Conservation (phyloP, 2,888 invertebrate genomes). For the Aleiodes alternator region DNA sequence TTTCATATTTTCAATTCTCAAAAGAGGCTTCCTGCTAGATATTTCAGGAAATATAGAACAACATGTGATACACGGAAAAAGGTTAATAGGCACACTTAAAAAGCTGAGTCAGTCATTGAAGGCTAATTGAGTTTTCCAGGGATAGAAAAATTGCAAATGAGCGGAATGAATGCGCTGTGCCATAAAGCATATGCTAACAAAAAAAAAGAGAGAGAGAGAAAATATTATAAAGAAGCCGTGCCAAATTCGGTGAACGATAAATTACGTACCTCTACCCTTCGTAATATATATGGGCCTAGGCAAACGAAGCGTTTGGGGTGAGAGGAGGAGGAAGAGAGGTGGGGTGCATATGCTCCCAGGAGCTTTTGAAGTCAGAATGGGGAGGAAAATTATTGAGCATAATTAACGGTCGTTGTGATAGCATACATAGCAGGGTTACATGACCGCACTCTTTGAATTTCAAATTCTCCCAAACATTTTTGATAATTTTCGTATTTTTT, state of each 20-base stretch:
- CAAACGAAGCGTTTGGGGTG: neutral
- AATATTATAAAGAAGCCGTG: conserved; percentile 12
- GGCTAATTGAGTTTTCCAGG: conserved; percentile 16
- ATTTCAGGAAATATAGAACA: neutral
- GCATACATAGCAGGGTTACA: conserved; percentile 26
- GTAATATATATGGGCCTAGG: conserved; percentile 16
- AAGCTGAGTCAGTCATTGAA: conserved; percentile 8
- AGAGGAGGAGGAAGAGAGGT: neutral
- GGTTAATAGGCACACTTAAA: conserved; percentile 21
- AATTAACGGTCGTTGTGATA: conserved; percentile 31
- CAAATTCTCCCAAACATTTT: conserved; percentile 1
- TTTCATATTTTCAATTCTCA: neutral
- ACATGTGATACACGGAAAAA: neutral
- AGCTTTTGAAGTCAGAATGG: conserved; percentile 31
- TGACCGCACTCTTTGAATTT: conserved; percentile 14
- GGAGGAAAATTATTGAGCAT: conserved; percentile 29
- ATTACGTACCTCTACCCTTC: conserved; percentile 21
- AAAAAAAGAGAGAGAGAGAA: neutral
- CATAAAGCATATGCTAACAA: conserved; percentile 7
- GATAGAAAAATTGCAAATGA: conserved; percentile 7
- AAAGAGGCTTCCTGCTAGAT: neutral
- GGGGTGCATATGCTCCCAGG: too few species aligned
- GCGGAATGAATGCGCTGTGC: conserved; percentile 8
- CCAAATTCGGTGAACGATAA: conserved; percentile 28
- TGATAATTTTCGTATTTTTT: neutral